A percentile compares a stretch with the other conserved stretches of the same genome.
phyloP scores from a whole-genome alignment of 2,113 vertebrate genomes.

The Puffinus mauretanicus region DNA sequence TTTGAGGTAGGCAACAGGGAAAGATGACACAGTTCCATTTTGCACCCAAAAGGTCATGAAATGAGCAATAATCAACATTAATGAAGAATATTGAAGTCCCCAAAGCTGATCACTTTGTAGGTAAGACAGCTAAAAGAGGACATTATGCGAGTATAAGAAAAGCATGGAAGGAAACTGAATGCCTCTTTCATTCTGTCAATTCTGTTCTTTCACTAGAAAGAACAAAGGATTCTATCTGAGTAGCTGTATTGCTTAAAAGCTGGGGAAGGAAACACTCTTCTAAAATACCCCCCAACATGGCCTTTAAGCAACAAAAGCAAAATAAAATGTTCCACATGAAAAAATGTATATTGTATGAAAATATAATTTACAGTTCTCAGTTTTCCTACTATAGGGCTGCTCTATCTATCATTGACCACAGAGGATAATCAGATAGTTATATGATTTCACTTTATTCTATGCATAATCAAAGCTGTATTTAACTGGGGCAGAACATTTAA shows the following conservation, averaged over 20 bases:
- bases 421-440: not conserved
- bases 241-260: not conserved
- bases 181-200: not conserved
- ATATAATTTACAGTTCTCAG: not conserved
- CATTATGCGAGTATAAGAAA: not conserved
- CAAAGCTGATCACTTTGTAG: not conserved
- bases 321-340: not conserved
- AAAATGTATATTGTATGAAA: not conserved
- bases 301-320: not conserved
- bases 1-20: not conserved
- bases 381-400: not conserved
- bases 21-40: not conserved
- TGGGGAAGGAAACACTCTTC: not conserved
- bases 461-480: not conserved
- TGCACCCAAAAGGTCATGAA: not conserved
- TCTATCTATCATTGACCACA: not conserved
- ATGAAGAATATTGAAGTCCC: not conserved
- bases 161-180: not conserved
- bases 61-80: not conserved
- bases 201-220: not conserved
- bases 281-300: not conserved
- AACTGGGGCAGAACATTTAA: not conserved
- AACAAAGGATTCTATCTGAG: not conserved
- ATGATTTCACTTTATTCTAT: not conserved
- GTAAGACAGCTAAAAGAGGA: not conserved